Percentiles rank a stretch among this genome's conserved stretches.
Conservation (phyloP, 1,140 invertebrate species). For the Chlorops oryzae region DNA sequence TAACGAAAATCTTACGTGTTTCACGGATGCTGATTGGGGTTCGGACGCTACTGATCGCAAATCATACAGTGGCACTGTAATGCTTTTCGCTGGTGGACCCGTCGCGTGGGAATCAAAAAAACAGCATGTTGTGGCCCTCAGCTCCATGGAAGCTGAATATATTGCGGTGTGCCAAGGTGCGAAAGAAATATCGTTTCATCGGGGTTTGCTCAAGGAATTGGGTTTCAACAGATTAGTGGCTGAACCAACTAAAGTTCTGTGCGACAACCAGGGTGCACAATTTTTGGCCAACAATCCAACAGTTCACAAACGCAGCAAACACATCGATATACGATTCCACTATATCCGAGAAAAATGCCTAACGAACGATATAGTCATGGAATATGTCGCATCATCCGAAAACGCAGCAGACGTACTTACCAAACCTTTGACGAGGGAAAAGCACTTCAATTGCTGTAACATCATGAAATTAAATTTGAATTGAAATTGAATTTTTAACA, state of each 20-base stretch:
- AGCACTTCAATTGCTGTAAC: too few relatives aligned
- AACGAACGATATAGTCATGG: not conserved
- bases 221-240: not conserved
- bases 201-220: conserved; percentile 18
- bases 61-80: conserved; percentile 30
- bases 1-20: not conserved
- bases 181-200: conserved; percentile 25
- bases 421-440: not conserved
- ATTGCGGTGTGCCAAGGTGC: conserved; percentile 29
- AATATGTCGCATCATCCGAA: conserved; percentile 7
- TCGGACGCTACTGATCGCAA: conserved; percentile 28
- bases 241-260: not conserved
- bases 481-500: too few relatives aligned
- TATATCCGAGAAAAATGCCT: conserved; percentile 5
- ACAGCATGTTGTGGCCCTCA: conserved; percentile 44
- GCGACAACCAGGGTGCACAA: conserved; percentile 1
- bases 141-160: conserved; percentile 44
- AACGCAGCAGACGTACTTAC: conserved; percentile 2
- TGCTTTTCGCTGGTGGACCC: conserved; percentile 18
- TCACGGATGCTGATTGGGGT: conserved; percentile 36
- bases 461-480: too few relatives aligned
- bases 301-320: conserved; percentile 10
- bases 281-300: conserved; percentile 10
- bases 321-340: conserved; percentile 11
- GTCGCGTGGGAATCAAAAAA: conserved; percentile 46